Evolutionary conservation across 1,140 invertebrate genomes (phyloP).

Genomic region (Aphelinus certus): DNA sequence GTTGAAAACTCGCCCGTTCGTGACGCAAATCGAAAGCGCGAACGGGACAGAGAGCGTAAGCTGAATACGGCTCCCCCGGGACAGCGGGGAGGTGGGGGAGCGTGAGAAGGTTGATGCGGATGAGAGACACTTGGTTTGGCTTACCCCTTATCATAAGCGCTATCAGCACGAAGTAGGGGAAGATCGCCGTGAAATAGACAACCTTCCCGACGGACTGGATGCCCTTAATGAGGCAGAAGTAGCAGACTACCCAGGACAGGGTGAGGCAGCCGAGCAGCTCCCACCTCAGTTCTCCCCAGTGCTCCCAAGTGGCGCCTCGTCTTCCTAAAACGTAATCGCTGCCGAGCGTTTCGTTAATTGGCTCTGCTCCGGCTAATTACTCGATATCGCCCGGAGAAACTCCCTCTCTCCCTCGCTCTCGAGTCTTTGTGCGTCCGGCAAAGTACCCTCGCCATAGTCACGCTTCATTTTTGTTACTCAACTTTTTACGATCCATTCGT

Average conservation of each 20-base stretch:
- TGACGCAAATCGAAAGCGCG: too few relatives aligned
- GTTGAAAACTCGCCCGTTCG: too few relatives aligned
- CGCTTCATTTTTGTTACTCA: too few relatives aligned
- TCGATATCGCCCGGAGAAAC: too few relatives aligned
- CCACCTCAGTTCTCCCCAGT: constrained; percentile 76
- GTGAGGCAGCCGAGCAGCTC: constrained; percentile 77
- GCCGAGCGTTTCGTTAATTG: constrained; percentile 31
- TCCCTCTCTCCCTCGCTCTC: too few relatives aligned
- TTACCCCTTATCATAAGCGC: constrained; percentile 73
- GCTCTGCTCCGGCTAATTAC: background rate
- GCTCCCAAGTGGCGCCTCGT: constrained; percentile 70
- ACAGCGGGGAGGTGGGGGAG: too few relatives aligned
- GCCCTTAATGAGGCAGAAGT: constrained; percentile 74
- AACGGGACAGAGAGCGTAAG: too few relatives aligned
- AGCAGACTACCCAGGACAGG: constrained; percentile 79
- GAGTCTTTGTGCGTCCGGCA: too few relatives aligned
- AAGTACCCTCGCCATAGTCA: background rate
- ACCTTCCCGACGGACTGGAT: constrained; percentile 85
- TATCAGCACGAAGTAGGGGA: constrained; percentile 81
- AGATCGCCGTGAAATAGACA: constrained; percentile 79
- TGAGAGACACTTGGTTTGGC: too few relatives aligned
- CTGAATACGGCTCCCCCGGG: too few relatives aligned
- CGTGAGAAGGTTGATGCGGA: too few relatives aligned
- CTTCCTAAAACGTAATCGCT: constrained; percentile 73
- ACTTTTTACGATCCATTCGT: too few relatives aligned